Percentiles rank a stretch among this genome's conserved stretches.
Evolutionary conservation across 2,113 vertebrate genomes (phyloP).

Genomic region (Plotosus lineatus): DNA sequence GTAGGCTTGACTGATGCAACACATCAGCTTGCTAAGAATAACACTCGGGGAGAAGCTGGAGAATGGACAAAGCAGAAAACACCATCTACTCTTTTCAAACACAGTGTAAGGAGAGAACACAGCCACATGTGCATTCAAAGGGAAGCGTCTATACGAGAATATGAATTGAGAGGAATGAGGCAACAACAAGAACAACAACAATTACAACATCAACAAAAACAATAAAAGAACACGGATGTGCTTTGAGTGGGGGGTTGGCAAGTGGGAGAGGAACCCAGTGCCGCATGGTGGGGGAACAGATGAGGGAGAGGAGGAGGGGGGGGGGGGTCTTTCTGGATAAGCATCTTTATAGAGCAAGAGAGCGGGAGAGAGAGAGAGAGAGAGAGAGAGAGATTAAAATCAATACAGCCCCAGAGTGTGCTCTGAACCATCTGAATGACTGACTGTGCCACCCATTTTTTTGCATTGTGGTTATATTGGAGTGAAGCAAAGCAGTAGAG

Average conservation of each 20-base stretch:
- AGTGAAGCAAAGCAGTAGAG: slow-evolving; percentile 28
- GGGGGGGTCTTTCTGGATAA: slow-evolving; percentile 21
- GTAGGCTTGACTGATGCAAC: slow-evolving; percentile 48
- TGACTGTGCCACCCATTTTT: slow-evolving; percentile 7
- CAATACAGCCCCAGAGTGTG: neutral
- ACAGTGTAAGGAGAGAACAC: neutral
- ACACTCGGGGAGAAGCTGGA: neutral
- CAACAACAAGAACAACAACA: neutral
- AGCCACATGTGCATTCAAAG: slow-evolving; percentile 19
- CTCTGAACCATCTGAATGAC: neutral
- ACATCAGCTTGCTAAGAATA: slow-evolving; percentile 27
- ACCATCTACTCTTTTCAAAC: neutral
- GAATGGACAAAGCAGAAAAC: neutral
- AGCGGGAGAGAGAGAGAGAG: neutral
- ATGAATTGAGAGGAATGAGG: neutral
- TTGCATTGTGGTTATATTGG: neutral
- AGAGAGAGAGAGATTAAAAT: neutral
- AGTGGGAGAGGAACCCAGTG: slow-evolving; percentile 33
- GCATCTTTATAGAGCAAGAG: neutral
- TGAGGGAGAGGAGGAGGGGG: slow-evolving; percentile 13
- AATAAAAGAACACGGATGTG: slow-evolving; percentile 36
- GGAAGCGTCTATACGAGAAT: slow-evolving; percentile 23
- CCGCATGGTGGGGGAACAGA: slow-evolving; percentile 34
- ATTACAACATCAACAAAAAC: no score
- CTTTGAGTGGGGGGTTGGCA: slow-evolving; percentile 46